Base-by-base conservation (phyloP, 1,140 invertebrate genomes). In the Arion vulgaris region DNA sequence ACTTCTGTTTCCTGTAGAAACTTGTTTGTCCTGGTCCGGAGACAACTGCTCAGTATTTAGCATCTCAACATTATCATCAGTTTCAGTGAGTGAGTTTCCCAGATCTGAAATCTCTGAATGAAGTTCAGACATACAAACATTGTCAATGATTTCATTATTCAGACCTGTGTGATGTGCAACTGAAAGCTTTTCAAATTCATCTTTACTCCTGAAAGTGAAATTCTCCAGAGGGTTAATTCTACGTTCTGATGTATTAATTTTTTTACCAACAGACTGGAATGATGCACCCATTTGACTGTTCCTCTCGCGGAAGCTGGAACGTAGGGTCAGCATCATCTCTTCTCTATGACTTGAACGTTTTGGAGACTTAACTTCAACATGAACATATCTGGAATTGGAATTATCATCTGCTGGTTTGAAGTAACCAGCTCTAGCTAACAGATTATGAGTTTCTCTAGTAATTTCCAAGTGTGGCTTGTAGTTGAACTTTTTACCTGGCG, bases 401-500 rank as follows among this genome's bases (percentile, higher is more conserved):
- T 49, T 53, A 5, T 17, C 36, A 2, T 49, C 51, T 66, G 45
- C 34, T 13, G 71, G 72, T 39, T 83, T 69, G 45, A 91, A 73
- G 81, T 86, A 90, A 23, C 90, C 89, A 57, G 90, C 90, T 72
- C 89, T 86, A 19, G 88, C 85, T 38, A 91, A 76, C 11, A 91
- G 62, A 49, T 88, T 89, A 49, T 90, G 89, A 28, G 90, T 91
- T 69, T 91, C 89, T 51, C 83, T 77, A 5, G 85, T 88, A 23
- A 91, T 90, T 75, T 89, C 87, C 41, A 91, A 71, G 53, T 91
- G 88, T 13, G 90, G 90, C 76, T 88, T 88, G 23, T 86, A 83
- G 74, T 90, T 90, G 71, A 79, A 84, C n/a, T 85, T 85, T 19
- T 75, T 82, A 34, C 69, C 45, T 32, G 83, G 41, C 81, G 82